Conservation (phyloP, 2,113 vertebrate species). For the Falco punctatus region DNA sequence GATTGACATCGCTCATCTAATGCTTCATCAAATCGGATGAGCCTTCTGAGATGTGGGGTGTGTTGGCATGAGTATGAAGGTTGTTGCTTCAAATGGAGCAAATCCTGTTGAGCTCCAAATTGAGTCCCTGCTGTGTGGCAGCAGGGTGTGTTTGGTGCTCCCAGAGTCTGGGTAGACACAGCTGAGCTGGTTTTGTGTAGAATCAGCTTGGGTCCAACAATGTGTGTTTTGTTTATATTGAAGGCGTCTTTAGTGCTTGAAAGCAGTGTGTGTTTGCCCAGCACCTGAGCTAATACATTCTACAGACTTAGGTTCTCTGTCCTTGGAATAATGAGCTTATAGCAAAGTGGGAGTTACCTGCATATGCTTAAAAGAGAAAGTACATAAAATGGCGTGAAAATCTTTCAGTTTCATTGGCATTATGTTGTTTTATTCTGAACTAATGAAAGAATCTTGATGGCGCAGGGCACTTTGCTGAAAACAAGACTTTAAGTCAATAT, state of each 20-base stretch:
- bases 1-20: not conserved
- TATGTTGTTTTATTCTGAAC: not conserved
- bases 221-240: not conserved
- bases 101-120: not conserved
- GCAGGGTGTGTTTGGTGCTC: not conserved
- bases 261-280: not conserved
- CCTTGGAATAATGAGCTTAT: not conserved
- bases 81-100: not conserved
- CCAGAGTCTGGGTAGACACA: not conserved
- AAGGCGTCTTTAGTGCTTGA: not conserved
- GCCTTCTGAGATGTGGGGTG: not conserved
- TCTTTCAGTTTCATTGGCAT: not conserved
- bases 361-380: not conserved
- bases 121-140: not conserved
- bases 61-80: not conserved
- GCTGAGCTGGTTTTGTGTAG: not conserved
- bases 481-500: not conserved
- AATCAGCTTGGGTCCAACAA: not conserved
- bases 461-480: not conserved
- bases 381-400: not conserved
- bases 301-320: not conserved
- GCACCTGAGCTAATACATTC: not conserved
- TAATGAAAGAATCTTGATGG: not conserved
- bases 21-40: not conserved
- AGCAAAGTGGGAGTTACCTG: not conserved